These are phyloP conservation scores for Hydrotaea diabolus DNA, from an alignment of 2,888 invertebrate species.

Conservation along the genomic window DNA sequence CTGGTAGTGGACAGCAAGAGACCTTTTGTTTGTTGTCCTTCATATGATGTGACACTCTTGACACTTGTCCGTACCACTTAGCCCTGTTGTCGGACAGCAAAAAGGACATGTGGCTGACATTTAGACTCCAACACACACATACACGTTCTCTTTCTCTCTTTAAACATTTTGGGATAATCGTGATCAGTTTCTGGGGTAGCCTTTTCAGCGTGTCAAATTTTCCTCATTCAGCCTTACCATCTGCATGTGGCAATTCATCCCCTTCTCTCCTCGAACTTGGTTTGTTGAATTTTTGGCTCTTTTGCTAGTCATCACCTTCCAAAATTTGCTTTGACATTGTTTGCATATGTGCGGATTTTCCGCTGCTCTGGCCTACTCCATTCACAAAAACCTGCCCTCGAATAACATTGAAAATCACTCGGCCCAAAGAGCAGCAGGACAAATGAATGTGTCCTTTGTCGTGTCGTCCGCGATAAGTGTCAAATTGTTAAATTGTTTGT, in stretches of 20 bases:
- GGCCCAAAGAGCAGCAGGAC: neutral
- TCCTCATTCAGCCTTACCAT: neutral
- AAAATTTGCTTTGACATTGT: slow-evolving; percentile 52
- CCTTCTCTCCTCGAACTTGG: neutral
- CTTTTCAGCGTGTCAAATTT: slow-evolving; percentile 38
- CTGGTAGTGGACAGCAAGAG: slow-evolving; percentile 37
- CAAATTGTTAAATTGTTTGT: slow-evolving; percentile 57
- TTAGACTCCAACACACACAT: slow-evolving; percentile 29
- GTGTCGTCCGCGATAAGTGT: slow-evolving; percentile 34
- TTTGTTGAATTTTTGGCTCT: slow-evolving; percentile 49
- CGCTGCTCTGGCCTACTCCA: neutral
- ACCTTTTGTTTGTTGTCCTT: slow-evolving; percentile 41
- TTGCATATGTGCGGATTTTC: slow-evolving; percentile 63
- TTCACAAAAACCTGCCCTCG: neutral
- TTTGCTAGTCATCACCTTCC: slow-evolving; percentile 62
- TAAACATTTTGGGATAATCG: slow-evolving; percentile 44
- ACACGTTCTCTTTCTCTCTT: neutral
- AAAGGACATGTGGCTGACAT: slow-evolving; percentile 55
- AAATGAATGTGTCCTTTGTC: neutral
- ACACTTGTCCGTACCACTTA: slow-evolving; percentile 52
- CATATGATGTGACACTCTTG: slow-evolving; percentile 42
- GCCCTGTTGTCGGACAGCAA: neutral
- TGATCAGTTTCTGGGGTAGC: slow-evolving; percentile 42
- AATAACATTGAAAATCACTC: slow-evolving; percentile 5
- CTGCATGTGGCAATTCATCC: slow-evolving; percentile 41